Conservation (phyloP, 64 coral and sea anemone genomes). For the Pocillopora verrucosa region DNA sequence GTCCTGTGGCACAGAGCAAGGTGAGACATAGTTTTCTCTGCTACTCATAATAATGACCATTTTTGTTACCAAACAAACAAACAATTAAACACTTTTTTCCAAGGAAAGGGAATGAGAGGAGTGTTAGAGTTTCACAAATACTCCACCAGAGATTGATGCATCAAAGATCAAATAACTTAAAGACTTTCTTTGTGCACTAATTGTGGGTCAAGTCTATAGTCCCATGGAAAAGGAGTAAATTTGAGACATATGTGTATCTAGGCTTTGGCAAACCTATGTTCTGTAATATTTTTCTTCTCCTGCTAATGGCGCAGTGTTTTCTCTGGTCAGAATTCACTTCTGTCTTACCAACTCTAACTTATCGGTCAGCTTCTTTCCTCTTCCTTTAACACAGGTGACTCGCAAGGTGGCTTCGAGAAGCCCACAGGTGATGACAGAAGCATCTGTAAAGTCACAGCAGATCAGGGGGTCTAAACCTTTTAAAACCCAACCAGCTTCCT, state of each 20-base stretch:
- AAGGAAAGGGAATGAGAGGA: too few relatives aligned
- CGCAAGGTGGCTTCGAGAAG: constrained; percentile 17
- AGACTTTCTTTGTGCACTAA: too few relatives aligned
- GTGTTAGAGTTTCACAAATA: too few relatives aligned
- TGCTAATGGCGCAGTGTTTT: too few relatives aligned
- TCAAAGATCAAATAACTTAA: neutral
- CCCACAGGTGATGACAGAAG: neutral
- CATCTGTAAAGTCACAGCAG: neutral
- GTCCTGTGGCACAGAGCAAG: constrained; percentile 4
- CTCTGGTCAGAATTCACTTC: neutral
- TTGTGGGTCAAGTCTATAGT: too few relatives aligned
- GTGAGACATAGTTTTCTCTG: neutral
- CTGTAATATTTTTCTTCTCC: too few relatives aligned
- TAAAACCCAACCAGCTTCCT: neutral
- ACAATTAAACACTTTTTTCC: too few relatives aligned
- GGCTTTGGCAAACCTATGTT: too few relatives aligned
- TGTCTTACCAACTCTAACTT: neutral
- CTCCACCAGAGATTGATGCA: too few relatives aligned
- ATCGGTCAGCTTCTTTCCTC: neutral
- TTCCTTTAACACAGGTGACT: constrained; percentile 36
- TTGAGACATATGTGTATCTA: too few relatives aligned
- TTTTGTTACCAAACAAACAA: too few relatives aligned
- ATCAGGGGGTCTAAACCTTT: neutral
- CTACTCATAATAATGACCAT: neutral
- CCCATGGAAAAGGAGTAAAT: too few relatives aligned